Base-by-base conservation (phyloP, 2,888 invertebrate species). In the Sclerodermus sp. region DNA sequence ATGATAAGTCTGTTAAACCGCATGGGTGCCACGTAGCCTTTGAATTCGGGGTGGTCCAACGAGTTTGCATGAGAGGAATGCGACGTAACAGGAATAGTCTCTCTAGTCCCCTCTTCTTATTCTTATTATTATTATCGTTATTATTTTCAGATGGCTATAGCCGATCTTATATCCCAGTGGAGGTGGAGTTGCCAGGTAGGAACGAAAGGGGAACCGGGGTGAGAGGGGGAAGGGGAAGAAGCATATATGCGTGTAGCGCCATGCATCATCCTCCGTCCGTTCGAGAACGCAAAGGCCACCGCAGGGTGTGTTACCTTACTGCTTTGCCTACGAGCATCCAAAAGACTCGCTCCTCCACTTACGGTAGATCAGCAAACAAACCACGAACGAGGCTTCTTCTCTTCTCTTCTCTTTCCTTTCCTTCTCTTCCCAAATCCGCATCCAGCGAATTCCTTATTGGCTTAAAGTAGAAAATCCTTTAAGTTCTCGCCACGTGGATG, bases 231-330 rank as follows among this genome's bases (percentile, higher is more conserved):
- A 51, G 32, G 54, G 60, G 62, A 59, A 58, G 61, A 62, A 55
- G 57, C 59, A 67, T 68, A 68, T 69, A 69, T 71, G 71, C 70
- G 73, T 73, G 74, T 73, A 76, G 73, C 73, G 75, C 77, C 74
- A 77, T 77, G 71, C 71, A 77, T 77, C 77, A 77, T 76, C 71
- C 71, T 75, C 70, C 67, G 71, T 70, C 65, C 68, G 62, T 63
- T 66, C 57, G 69, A 70, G 68, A 71, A 70, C 74, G 63, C 74
- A 75, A 74, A 76, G 75, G 72, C 75, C 76, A 76, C 76, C 74
- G 73, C 74, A 65, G 73, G 76, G 68, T 74, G 70, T 71, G 74
- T 71, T 75, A 70, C 70, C 71, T 70, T 69, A 63, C 58, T 70
- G 60, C 62, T 71, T 72, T 68, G 70, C 69, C 71, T 68, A 67